A percentile compares a stretch with the other conserved stretches of the same genome.
Conservation (phyloP, 2,888 invertebrate genomes). For the Parnassius orleans region DNA sequence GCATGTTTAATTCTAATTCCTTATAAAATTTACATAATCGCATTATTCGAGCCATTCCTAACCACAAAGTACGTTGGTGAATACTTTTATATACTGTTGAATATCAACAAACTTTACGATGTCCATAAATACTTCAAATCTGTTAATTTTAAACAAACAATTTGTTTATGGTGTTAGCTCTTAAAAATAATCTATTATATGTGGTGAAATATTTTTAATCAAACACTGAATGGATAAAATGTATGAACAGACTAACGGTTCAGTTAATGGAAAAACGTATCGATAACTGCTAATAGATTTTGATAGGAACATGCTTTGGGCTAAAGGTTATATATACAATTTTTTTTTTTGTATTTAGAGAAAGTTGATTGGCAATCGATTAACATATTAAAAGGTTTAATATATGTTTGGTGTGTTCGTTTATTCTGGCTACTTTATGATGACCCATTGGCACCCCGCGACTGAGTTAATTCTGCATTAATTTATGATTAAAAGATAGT, state of each 20-base stretch:
- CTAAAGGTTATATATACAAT: conserved; percentile 24
- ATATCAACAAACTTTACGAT: conserved; percentile 20
- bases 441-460: no score
- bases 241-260: conserved; percentile 21
- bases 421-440: conserved; percentile 18
- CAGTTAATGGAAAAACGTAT: conserved; percentile 22
- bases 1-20: conserved; percentile 9
- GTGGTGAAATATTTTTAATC: conserved; percentile 23
- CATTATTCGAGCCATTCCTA: conserved; percentile 16
- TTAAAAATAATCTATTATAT: conserved; percentile 18
- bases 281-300: conserved; percentile 20
- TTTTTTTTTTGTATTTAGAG: conserved; percentile 18
- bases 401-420: conserved; percentile 3
- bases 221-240: conserved; percentile 15
- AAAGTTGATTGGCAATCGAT: conserved; percentile 24
- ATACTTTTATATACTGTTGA: conserved; percentile 5
- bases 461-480: no score
- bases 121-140: conserved; percentile 22
- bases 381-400: conserved; percentile 25
- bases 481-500: no score
- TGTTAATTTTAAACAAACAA: conserved; percentile 27
- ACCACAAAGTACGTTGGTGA: conserved; percentile 10
- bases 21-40: conserved; percentile 25
- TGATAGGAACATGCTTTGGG: conserved; percentile 17
- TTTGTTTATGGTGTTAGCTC: conserved; percentile 21